phyloP scores from a whole-genome alignment of 2,888 invertebrate genomes.

The Timandra comae region DNA sequence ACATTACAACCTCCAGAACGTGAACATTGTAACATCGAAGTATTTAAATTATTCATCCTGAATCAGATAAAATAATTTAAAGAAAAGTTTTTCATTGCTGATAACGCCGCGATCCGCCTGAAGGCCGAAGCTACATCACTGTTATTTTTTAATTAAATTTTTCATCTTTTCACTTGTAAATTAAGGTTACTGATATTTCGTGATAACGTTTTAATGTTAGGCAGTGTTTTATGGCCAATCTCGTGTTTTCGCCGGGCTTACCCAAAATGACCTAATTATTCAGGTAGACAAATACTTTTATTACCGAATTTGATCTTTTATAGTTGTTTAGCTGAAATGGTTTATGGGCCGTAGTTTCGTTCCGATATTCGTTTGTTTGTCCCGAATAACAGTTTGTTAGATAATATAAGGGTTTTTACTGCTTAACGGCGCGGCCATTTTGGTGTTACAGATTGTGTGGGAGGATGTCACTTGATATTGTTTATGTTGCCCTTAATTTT shows the following conservation, averaged over 20 bases:
- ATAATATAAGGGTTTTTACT: too few relatives aligned
- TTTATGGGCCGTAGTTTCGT: conserved; percentile 3
- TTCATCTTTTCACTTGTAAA: conserved; percentile 35
- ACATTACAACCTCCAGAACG: not conserved
- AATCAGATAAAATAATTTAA: not conserved
- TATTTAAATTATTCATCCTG: conserved; percentile 37
- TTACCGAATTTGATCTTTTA: conserved; percentile 7
- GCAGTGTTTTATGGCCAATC: conserved; percentile 18
- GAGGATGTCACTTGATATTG: too few relatives aligned
- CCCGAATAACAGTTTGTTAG: too few relatives aligned
- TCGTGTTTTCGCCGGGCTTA: conserved; percentile 17
- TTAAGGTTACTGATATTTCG: conserved; percentile 29
- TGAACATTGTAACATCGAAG: conserved; percentile 20
- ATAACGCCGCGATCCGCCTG: too few relatives aligned
- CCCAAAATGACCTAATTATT: conserved; percentile 15
- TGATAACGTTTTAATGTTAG: conserved; percentile 32
- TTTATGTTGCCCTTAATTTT: too few relatives aligned
- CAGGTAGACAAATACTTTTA: conserved; percentile 11
- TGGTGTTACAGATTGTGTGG: too few relatives aligned
- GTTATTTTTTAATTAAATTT: conserved; percentile 46
- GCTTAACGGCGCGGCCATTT: too few relatives aligned
- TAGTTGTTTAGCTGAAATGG: conserved; percentile 9
- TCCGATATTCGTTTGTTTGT: too few relatives aligned
- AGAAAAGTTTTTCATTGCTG: conserved; percentile 1
- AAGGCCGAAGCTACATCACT: conserved; percentile 16